Conservation (phyloP, 1,140 invertebrate genomes). For the Drosophila ohnishii region DNA sequence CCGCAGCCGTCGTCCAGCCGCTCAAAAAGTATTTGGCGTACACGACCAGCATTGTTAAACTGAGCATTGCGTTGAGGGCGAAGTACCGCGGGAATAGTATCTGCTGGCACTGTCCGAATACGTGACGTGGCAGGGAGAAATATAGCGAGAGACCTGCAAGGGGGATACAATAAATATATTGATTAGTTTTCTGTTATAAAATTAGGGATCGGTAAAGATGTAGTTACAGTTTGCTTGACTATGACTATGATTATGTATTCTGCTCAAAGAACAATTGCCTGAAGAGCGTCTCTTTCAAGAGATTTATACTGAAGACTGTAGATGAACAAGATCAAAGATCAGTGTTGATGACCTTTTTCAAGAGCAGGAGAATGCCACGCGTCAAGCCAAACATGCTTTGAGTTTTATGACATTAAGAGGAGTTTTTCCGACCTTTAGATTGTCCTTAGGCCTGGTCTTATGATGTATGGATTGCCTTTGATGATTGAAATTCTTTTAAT, state of each 20-base stretch:
- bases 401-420: neutral
- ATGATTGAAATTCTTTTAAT: neutral
- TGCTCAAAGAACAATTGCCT: neutral
- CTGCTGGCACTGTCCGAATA: slow-evolving; percentile 92
- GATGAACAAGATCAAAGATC: neutral
- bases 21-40: slow-evolving; percentile 84
- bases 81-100: slow-evolving; percentile 94
- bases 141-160: slow-evolving; percentile 90
- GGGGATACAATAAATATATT: neutral
- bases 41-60: slow-evolving; percentile 88
- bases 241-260: neutral
- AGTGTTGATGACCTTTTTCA: neutral
- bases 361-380: too few relatives aligned
- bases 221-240: slow-evolving; percentile 24
- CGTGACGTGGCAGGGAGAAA: slow-evolving; percentile 91
- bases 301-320: neutral
- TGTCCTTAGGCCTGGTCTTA: neutral
- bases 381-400: neutral
- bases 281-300: neutral
- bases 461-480: neutral
- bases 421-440: neutral
- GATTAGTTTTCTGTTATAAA: neutral
- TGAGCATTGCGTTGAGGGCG: slow-evolving; percentile 89
- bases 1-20: slow-evolving; percentile 68
- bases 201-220: neutral